These are phyloP conservation scores for Perizoma flavofasciatum DNA, from an alignment of 2,888 invertebrate genomes.

Conservation along the genomic window DNA sequence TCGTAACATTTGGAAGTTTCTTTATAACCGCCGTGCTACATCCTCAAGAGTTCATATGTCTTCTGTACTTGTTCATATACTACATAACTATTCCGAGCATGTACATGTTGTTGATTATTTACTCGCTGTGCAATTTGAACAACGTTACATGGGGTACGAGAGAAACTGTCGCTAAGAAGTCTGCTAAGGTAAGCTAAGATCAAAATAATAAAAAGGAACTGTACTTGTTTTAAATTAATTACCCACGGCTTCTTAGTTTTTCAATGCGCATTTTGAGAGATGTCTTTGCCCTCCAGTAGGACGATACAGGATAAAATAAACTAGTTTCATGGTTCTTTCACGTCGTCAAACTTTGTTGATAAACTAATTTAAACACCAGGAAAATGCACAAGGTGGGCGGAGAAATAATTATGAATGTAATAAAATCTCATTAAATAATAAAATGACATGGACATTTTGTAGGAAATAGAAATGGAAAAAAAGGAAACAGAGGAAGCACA, in stretches of 20 bases:
- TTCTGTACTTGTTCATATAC: conserved; percentile 91
- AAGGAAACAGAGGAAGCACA: conserved; percentile 91
- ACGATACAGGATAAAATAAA: too few relatives aligned
- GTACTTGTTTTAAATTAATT: background rate
- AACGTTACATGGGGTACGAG: conserved; percentile 98
- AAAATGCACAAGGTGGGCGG: too few relatives aligned
- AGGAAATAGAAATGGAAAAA: conserved; percentile 93
- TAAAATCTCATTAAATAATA: background rate
- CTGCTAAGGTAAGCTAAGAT: conserved; percentile 57
- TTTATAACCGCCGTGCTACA: conserved; percentile 88
- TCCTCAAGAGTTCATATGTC: conserved; percentile 89
- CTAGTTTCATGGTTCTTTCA: too few relatives aligned
- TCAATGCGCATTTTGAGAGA: too few relatives aligned
- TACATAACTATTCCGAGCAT: conserved; percentile 95
- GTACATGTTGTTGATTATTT: conserved; percentile 96
- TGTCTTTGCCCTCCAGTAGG: too few relatives aligned
- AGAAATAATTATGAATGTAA: too few relatives aligned
- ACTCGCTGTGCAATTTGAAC: conserved; percentile 96
- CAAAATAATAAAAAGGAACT: background rate
- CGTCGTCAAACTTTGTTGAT: too few relatives aligned
- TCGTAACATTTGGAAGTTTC: conserved; percentile 88
- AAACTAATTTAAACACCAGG: too few relatives aligned
- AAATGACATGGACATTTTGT: conserved; percentile 5
- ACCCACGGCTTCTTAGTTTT: too few relatives aligned
- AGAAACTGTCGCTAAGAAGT: conserved; percentile 85